Percentiles rank a stretch among this genome's conserved stretches.
Conservation (phyloP, 2,888 invertebrate genomes). For the Drosophila helvetica region DNA sequence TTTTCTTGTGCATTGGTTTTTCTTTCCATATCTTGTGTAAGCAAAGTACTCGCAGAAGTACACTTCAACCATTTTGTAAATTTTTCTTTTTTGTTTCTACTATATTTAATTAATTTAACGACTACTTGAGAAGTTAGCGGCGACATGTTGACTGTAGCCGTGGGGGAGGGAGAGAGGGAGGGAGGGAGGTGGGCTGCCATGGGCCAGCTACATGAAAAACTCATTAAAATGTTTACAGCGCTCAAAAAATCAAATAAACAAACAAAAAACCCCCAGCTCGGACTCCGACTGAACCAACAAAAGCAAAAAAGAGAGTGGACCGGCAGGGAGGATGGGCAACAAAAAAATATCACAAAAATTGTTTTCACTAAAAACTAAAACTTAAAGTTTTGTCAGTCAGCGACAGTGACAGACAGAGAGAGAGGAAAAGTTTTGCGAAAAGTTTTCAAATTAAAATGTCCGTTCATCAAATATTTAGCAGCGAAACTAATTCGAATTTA, state of each 20-base stretch:
- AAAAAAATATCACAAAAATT: slow-evolving; percentile 52
- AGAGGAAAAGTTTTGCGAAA: slow-evolving; percentile 41
- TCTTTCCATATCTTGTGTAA: slow-evolving; percentile 8
- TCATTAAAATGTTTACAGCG: slow-evolving; percentile 80
- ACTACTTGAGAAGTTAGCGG: slow-evolving; percentile 80
- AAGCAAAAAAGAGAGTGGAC: slow-evolving; percentile 11
- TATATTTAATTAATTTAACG: slow-evolving; percentile 81
- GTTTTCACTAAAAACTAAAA: slow-evolving; percentile 58
- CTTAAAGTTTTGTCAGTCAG: slow-evolving; percentile 32
- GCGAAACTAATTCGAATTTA: slow-evolving; percentile 61
- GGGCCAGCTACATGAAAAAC: slow-evolving; percentile 76
- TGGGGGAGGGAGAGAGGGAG: slow-evolving; percentile 2
- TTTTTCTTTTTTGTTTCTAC: slow-evolving; percentile 48
- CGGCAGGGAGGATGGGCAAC: slow-evolving; percentile 4
- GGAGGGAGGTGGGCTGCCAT: slow-evolving; percentile 44
- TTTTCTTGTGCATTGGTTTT: not conserved
- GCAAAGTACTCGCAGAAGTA: slow-evolving; percentile 1
- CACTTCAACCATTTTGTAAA: slow-evolving; percentile 6
- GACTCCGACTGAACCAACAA: slow-evolving; percentile 38
- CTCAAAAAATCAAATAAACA: slow-evolving; percentile 70
- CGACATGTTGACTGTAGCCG: slow-evolving; percentile 46
- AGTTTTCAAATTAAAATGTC: slow-evolving; percentile 61
- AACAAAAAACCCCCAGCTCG: slow-evolving; percentile 32
- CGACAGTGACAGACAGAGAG: slow-evolving; percentile 35
- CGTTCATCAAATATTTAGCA: slow-evolving; percentile 62